Evolutionary conservation across 2,888 invertebrate species (phyloP).

Genomic region (Acholoe squamosa): DNA sequence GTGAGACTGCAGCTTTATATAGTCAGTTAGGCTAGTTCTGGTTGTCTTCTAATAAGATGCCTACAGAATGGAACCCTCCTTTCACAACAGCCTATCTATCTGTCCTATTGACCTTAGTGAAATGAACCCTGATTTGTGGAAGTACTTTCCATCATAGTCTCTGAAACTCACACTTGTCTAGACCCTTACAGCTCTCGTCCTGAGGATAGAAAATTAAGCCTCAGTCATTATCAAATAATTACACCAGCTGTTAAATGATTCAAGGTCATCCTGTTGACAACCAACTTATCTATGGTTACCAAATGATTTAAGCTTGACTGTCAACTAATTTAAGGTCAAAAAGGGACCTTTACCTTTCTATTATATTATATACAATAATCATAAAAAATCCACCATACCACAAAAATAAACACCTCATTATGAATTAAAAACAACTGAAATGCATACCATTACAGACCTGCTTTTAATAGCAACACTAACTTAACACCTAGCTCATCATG

Average conservation of each 20-base stretch:
- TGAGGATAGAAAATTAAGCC: too few relatives aligned
- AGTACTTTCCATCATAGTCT: too few relatives aligned
- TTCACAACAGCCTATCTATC: too few relatives aligned
- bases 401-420: conserved; percentile 14
- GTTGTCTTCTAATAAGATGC: too few relatives aligned
- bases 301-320: background rate
- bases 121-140: too few relatives aligned
- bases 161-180: too few relatives aligned
- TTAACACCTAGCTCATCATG: background rate
- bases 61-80: too few relatives aligned
- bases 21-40: too few relatives aligned
- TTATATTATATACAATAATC: conserved; percentile 17
- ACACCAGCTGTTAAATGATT: background rate
- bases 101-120: too few relatives aligned
- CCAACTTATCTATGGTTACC: background rate
- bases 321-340: background rate
- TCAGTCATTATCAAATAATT: background rate
- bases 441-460: background rate
- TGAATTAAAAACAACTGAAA: background rate
- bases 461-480: background rate
- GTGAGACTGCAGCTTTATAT: too few relatives aligned
- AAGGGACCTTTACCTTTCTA: background rate
- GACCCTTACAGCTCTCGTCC: too few relatives aligned
- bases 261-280: background rate
- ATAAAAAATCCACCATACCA: background rate